phyloP scores from a whole-genome alignment of 2,888 invertebrate species.

The Bellardia bayeri region DNA sequence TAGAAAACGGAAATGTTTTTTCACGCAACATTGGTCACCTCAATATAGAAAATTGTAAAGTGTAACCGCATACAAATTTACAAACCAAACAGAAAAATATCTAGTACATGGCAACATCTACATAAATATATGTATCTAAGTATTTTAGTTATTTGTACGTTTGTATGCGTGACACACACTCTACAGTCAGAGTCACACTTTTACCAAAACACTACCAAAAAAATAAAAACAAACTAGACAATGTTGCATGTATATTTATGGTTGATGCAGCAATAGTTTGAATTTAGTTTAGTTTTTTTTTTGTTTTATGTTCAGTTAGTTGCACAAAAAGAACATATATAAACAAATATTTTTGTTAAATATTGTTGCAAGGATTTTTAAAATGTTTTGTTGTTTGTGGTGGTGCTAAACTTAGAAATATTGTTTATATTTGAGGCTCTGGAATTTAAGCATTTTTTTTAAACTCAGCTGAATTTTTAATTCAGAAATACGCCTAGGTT shows the following conservation, averaged over 20 bases:
- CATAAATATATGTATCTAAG: neutral
- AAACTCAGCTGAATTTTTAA: neutral
- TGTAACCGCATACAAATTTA: slow-evolving; percentile 53
- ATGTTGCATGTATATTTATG: slow-evolving; percentile 59
- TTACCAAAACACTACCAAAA: neutral
- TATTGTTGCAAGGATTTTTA: slow-evolving; percentile 8
- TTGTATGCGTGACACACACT: neutral
- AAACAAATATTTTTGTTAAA: neutral
- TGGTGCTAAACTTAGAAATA: neutral
- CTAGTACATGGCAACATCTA: slow-evolving; percentile 15
- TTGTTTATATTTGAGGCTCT: neutral
- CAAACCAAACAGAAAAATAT: slow-evolving; percentile 36
- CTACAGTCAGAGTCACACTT: slow-evolving; percentile 37
- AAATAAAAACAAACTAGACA: neutral
- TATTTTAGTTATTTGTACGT: neutral
- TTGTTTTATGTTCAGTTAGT: neutral
- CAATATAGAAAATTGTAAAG: slow-evolving; percentile 23
- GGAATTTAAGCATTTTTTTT: neutral
- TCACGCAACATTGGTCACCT: slow-evolving; percentile 58
- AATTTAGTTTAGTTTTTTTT: neutral
- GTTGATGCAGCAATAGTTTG: slow-evolving; percentile 53
- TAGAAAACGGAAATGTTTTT: slow-evolving; percentile 37
- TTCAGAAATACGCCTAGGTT: no score
- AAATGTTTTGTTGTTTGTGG: neutral
- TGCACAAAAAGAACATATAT: neutral